Evolutionary conservation across 2,888 invertebrate genomes (phyloP), one percentile per base, ranked within the genome.

Genomic region (Leuctra nigra): DNA sequence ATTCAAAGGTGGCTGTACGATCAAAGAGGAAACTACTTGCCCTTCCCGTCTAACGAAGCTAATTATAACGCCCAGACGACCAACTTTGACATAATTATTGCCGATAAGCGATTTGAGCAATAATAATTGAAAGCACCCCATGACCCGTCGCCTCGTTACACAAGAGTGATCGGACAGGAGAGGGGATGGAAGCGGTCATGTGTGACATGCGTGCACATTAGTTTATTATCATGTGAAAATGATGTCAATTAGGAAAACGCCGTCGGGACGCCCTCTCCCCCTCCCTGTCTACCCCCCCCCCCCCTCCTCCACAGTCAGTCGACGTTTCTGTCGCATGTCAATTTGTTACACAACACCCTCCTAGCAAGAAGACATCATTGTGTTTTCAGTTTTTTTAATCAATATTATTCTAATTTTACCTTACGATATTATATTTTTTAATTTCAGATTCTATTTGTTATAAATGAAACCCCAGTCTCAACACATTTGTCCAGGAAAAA

Each of bases 141-240:
- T 29, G 39, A 14, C 39, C 24, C 46, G 23, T 6, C 46, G 25
- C 47, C 47, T 2, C 25, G n/a, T 16, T 7, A 29, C 16, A 2
- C 29, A 39, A 39, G 2, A 16, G 16, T n/a, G 13, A 4, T 18
- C 41, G 41, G 11, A n/a, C n/a, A 29, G 29, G 47, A 29, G 47
- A 14, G 47, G 46, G 47, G 11, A 29, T 24, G 25, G 24, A n/a
- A 25, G 29, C n/a, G 47, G 24, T 16, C 35, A 7, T 9, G 50
- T 33, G 50, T 16, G 13, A 14, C 16, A 20, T 48, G 35, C 50
- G 50, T 50, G 50, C 35, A 50, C 35, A 35, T 50, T 50, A 33
- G 33, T 16, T 20, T 50, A 50, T 50, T 50, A 50, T 50, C 35
- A 50, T 50, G 50, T 50, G 50, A 50, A 50, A 50, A 50, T 50